Percentiles rank a stretch among this genome's conserved stretches.
These are phyloP conservation scores for Podarcis cretensis DNA, from an alignment of 2,113 vertebrate species.

Conservation along the genomic window DNA sequence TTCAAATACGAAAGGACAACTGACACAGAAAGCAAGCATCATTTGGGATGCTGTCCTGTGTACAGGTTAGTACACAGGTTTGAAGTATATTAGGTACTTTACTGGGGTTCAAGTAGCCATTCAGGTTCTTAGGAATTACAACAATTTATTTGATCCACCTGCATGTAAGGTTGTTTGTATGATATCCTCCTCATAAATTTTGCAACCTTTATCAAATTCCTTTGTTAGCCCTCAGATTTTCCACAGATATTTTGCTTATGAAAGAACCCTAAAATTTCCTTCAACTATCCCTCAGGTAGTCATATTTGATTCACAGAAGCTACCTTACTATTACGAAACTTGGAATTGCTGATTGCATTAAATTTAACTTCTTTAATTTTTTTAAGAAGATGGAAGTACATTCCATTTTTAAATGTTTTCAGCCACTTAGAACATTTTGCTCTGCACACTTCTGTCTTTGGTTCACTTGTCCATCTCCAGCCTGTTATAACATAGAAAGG, in stretches of 20 bases:
- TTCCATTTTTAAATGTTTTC: not conserved
- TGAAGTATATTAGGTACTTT: not conserved
- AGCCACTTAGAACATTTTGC: not conserved
- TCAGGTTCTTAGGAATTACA: not conserved
- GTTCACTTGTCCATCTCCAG: not conserved
- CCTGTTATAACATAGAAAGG: not conserved
- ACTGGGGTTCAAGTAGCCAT: not conserved
- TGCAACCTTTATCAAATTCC: not conserved
- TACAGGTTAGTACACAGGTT: not conserved
- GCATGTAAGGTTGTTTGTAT: not conserved
- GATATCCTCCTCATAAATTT: not conserved
- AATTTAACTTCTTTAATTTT: not conserved
- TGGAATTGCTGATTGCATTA: not conserved
- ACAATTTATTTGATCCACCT: not conserved
- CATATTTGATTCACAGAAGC: not conserved
- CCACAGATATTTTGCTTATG: not conserved
- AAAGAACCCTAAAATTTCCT: not conserved
- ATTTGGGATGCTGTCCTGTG: not conserved
- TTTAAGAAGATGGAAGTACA: not conserved
- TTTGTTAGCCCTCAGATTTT: not conserved
- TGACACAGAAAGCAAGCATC: not conserved
- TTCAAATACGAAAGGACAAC: not conserved
- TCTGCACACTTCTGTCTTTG: not conserved
- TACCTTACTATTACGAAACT: not conserved
- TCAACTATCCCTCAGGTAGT: not conserved